Conservation (phyloP, 2,113 vertebrate species). For the Oostethus manadensis region DNA sequence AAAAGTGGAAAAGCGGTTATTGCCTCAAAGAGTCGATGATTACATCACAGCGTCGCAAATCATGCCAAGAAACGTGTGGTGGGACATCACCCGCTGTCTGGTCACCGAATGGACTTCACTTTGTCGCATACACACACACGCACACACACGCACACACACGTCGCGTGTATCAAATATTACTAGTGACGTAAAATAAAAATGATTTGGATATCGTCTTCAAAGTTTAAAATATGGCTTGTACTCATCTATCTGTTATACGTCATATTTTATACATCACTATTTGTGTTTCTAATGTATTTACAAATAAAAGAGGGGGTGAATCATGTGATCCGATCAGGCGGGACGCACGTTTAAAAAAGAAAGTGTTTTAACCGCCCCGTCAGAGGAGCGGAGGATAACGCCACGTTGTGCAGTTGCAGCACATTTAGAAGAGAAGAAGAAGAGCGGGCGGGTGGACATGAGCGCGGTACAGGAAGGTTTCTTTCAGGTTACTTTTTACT, state of each 20-base stretch:
- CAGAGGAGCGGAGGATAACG: not conserved
- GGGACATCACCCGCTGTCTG: no score
- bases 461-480: no score
- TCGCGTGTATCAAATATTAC: not conserved
- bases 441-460: not conserved
- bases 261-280: not conserved
- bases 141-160: not conserved
- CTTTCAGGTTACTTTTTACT: slow-evolving; percentile 74
- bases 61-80: not conserved
- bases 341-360: not conserved
- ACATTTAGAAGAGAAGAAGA: slow-evolving; percentile 1
- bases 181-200: not conserved
- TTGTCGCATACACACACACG: no score
- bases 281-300: not conserved
- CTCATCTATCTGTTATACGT: slow-evolving; percentile 1
- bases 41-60: not conserved
- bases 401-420: not conserved
- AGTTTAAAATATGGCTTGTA: slow-evolving; percentile 12
- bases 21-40: not conserved
- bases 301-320: not conserved
- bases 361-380: no score
- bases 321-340: not conserved
- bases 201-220: slow-evolving; percentile 5
- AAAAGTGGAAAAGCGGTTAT: not conserved
- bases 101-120: no score